These are phyloP conservation scores for Rhamphomyia laevipes DNA, from an alignment of 2,888 invertebrate species.

Conservation along the genomic window DNA sequence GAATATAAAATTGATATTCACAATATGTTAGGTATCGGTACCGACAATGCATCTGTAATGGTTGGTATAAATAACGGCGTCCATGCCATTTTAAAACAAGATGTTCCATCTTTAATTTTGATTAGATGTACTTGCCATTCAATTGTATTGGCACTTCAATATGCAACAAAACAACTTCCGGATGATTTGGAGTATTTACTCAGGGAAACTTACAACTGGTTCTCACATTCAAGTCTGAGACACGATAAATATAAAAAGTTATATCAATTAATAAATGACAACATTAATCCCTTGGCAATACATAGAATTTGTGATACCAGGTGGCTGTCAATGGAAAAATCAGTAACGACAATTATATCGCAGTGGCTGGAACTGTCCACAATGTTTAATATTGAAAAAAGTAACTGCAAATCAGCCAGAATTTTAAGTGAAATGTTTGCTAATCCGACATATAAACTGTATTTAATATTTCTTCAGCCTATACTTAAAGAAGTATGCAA, in stretches of 20 bases:
- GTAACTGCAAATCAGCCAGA: neutral
- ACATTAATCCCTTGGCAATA: conserved; percentile 18
- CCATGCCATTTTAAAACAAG: neutral
- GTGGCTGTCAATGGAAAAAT: conserved; percentile 19
- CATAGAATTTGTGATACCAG: conserved; percentile 15
- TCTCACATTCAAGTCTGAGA: neutral
- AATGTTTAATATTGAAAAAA: neutral
- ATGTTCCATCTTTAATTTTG: neutral
- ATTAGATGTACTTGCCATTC: neutral
- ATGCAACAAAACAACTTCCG: neutral
- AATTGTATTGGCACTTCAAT: neutral
- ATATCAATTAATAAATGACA: conserved; percentile 17
- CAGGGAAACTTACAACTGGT: conserved; percentile 13
- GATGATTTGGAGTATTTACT: conserved; percentile 2
- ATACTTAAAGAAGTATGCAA: conserved; percentile 17
- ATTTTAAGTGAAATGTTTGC: neutral
- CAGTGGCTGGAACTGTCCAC: neutral
- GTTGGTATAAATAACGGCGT: neutral
- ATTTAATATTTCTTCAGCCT: conserved; percentile 13
- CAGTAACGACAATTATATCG: neutral
- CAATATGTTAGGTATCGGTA: neutral
- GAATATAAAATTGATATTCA: neutral
- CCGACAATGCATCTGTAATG: conserved; percentile 1
- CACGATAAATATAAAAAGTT: conserved; percentile 15
- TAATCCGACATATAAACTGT: neutral